phyloP scores from a whole-genome alignment of 2,113 vertebrate species.

The Pavo muticus region DNA sequence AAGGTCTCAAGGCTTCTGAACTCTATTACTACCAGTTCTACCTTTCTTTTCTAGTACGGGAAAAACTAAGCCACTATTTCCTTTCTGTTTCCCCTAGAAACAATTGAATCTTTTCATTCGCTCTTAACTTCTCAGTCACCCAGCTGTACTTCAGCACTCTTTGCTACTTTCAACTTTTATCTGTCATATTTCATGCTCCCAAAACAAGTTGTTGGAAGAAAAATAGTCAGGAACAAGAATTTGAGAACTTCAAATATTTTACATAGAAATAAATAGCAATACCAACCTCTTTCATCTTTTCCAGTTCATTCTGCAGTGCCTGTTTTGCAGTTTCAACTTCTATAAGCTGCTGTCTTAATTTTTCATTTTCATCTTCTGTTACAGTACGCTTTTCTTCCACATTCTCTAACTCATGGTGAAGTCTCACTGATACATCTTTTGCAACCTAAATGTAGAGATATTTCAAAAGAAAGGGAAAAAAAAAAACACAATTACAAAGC shows the following conservation, averaged over 20 bases:
- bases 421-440: constrained; percentile 96
- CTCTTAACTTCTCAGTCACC: not conserved
- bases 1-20: not conserved
- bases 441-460: constrained; percentile 86
- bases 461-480: constrained; percentile 1
- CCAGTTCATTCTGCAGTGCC: constrained; percentile 94
- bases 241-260: not conserved
- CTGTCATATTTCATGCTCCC: not conserved
- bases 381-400: constrained; percentile 97
- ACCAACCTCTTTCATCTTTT: constrained; percentile 96
- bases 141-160: not conserved
- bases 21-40: not conserved
- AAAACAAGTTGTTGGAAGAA: not conserved
- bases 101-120: not conserved
- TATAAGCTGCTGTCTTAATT: constrained; percentile 93
- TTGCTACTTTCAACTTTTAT: not conserved
- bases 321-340: constrained; percentile 96
- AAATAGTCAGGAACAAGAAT: not conserved
- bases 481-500: not conserved
- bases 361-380: constrained; percentile 98
- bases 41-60: not conserved
- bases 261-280: not conserved
- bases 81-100: not conserved
- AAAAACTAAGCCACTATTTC: not conserved
- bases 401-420: constrained; percentile 97